Evolutionary conservation across 1,140 invertebrate species (phyloP).

Genomic region (Halesus radiatus): DNA sequence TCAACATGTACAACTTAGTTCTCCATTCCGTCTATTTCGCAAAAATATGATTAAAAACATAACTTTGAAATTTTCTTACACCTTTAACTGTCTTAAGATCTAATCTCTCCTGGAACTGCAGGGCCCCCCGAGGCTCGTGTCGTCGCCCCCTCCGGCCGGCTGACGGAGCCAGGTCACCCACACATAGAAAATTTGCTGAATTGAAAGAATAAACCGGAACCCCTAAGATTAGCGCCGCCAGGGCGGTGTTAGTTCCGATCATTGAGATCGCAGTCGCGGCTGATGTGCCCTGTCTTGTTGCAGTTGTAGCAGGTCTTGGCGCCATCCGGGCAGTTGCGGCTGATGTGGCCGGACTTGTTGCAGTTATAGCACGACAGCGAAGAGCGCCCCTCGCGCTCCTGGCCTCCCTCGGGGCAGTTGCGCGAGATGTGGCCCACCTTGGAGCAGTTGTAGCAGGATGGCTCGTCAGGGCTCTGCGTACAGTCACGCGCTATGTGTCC

Average conservation of each 20-base stretch:
- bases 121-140: constrained; percentile 40
- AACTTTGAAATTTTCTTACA: constrained; percentile 62
- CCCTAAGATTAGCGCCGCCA: constrained; percentile 47
- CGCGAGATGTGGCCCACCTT: constrained; percentile 90
- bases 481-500: constrained; percentile 94
- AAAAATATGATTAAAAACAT: constrained; percentile 64
- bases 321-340: constrained; percentile 88
- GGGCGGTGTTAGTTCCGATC: constrained; percentile 73
- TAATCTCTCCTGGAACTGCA: constrained; percentile 50
- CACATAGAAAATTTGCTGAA: constrained; percentile 33
- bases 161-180: constrained; percentile 19
- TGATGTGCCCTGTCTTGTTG: constrained; percentile 90
- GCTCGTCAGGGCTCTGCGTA: constrained; percentile 82
- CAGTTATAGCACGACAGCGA: constrained; percentile 88
- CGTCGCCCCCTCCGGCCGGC: constrained; percentile 59
- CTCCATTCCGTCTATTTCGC: constrained; percentile 64
- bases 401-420: constrained; percentile 82
- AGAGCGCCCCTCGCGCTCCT: constrained; percentile 68
- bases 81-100: constrained; percentile 56
- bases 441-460: constrained; percentile 90
- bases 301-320: constrained; percentile 91
- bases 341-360: constrained; percentile 90
- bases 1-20: constrained; percentile 62
- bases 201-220: constrained; percentile 58
- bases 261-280: constrained; percentile 88